phyloP scores from a whole-genome alignment of 2,888 invertebrate genomes.

The Campaea margaritaria region DNA sequence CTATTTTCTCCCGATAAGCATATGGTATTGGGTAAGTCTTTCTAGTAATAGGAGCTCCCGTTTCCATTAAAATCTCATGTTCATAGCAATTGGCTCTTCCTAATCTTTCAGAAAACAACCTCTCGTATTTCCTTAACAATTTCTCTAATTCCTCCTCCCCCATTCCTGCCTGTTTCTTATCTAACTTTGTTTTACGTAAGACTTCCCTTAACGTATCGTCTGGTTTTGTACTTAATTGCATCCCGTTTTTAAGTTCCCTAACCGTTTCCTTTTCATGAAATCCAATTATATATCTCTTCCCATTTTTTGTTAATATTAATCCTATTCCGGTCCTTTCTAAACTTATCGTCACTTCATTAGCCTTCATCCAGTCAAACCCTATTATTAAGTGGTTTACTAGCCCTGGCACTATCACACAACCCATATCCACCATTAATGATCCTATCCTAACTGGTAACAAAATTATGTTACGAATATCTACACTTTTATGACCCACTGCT shows the following conservation, averaged over 20 bases:
- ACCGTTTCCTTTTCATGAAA: background rate
- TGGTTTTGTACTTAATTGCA: too few relatives aligned
- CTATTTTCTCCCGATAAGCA: slow-evolving; percentile 38
- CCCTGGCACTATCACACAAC: background rate
- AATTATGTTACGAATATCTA: background rate
- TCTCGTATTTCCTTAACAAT: background rate
- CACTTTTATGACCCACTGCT: background rate
- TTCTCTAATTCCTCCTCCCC: too few relatives aligned
- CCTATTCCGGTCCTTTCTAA: background rate
- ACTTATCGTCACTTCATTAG: background rate
- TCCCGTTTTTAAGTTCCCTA: background rate
- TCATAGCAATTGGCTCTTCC: slow-evolving; percentile 39
- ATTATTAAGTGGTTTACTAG: background rate
- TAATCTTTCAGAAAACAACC: slow-evolving; percentile 17
- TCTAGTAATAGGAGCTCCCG: slow-evolving; percentile 31
- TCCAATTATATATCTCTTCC: background rate
- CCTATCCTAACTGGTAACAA: slow-evolving; percentile 5
- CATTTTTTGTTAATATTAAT: background rate
- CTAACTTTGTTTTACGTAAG: too few relatives aligned
- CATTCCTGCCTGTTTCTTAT: too few relatives aligned
- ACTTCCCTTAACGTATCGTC: too few relatives aligned
- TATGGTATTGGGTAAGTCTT: slow-evolving; percentile 40
- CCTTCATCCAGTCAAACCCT: slow-evolving; percentile 16
- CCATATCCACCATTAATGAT: background rate
- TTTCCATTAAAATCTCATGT: slow-evolving; percentile 34